A percentile compares a stretch with the other conserved stretches of the same genome.
phyloP scores from a whole-genome alignment of 2,797 vertebrate genomes.

The Coreius guichenoti region DNA sequence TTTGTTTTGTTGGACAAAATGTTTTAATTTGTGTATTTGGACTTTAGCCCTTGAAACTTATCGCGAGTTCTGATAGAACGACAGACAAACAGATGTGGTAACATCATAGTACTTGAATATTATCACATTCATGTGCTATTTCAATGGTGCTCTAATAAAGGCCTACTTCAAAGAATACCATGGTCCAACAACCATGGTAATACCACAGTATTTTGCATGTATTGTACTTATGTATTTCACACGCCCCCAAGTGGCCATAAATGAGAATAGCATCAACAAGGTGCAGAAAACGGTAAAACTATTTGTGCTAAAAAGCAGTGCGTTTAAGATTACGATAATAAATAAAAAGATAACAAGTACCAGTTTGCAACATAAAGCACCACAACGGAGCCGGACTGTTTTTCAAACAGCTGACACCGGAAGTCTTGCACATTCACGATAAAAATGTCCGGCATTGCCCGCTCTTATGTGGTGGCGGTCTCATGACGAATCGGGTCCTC shows the following conservation, averaged over 20 bases:
- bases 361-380: background rate
- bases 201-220: too few species aligned
- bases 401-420: too few species aligned
- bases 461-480: too few species aligned
- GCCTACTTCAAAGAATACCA: background rate
- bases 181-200: background rate
- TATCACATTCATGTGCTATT: background rate
- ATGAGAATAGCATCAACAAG: background rate
- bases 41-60: too few species aligned
- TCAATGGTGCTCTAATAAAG: background rate
- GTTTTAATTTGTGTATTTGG: background rate
- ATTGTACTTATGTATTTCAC: too few species aligned
- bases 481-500: too few species aligned
- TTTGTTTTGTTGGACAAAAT: background rate
- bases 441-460: background rate
- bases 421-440: too few species aligned
- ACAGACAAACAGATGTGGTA: too few species aligned
- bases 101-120: background rate
- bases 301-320: background rate
- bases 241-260: background rate
- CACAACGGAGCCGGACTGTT: background rate
- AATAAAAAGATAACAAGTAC: background rate
- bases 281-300: background rate
- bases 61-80: too few species aligned
- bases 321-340: background rate